A percentile compares a stretch with the other conserved stretches of the same genome.
Evolutionary conservation across 2,888 invertebrate genomes (phyloP).

Genomic region (Agonopterix arenella): DNA sequence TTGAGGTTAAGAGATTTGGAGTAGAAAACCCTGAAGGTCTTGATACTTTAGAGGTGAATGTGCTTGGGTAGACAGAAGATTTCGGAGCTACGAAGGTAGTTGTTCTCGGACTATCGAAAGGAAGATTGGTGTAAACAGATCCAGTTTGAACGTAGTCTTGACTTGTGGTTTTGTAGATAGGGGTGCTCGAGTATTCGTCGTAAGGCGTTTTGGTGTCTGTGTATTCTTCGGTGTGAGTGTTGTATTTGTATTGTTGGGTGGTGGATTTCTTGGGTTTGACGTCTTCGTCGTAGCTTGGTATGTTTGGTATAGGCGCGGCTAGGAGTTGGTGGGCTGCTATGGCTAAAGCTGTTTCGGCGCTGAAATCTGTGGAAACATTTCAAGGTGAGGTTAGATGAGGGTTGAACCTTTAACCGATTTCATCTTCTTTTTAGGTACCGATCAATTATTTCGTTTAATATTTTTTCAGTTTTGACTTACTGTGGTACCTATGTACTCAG

Average conservation of each 20-base stretch:
- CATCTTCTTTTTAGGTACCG: too few species aligned
- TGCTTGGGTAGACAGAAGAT: slow-evolving; percentile 4
- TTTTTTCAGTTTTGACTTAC: too few species aligned
- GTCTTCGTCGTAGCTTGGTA: slow-evolving; percentile 49
- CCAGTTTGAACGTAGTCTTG: slow-evolving; percentile 33
- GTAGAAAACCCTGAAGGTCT: slow-evolving; percentile 20
- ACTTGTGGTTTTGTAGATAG: slow-evolving; percentile 28
- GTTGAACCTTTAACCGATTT: slow-evolving; percentile 5
- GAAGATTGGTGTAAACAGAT: slow-evolving; percentile 20
- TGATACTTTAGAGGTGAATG: slow-evolving; percentile 17
- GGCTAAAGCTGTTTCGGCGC: slow-evolving; percentile 62
- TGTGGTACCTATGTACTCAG: too few species aligned
- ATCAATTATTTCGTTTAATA: too few species aligned
- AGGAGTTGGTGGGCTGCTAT: slow-evolving; percentile 67
- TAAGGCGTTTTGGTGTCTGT: slow-evolving; percentile 22
- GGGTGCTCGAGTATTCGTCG: slow-evolving; percentile 49
- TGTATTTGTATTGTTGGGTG: slow-evolving; percentile 49
- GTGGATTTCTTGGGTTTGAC: slow-evolving; percentile 34
- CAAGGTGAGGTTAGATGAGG: too few species aligned
- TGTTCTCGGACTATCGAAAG: slow-evolving; percentile 3
- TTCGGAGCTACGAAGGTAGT: not conserved
- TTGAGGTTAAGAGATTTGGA: not conserved
- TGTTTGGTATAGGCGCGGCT: slow-evolving; percentile 58
- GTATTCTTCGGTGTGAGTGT: slow-evolving; percentile 34
- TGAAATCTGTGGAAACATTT: slow-evolving; percentile 36